These are phyloP conservation scores for Acanthosepion lycidas DNA, from an alignment of 2,888 invertebrate genomes.

Conservation along the genomic window DNA sequence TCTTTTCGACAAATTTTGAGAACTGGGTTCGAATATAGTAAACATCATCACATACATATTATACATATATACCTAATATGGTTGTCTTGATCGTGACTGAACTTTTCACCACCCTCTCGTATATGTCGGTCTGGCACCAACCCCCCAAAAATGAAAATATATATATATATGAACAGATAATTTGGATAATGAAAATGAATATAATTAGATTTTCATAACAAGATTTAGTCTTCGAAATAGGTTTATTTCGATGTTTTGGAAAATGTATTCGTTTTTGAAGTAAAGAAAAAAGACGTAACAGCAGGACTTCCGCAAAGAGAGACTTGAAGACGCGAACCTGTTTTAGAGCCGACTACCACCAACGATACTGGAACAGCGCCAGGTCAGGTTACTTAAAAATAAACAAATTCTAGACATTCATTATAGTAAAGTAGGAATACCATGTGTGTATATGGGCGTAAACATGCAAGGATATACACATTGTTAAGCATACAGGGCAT, in stretches of 20 bases:
- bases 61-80: too few species aligned
- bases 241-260: too few species aligned
- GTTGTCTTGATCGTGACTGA: too few species aligned
- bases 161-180: too few species aligned
- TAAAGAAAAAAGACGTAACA: neutral
- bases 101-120: too few species aligned
- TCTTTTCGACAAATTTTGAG: too few species aligned
- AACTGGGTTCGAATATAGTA: too few species aligned
- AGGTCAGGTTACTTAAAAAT: neutral
- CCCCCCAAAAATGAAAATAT: too few species aligned
- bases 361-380: neutral
- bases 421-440: neutral
- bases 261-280: too few species aligned
- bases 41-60: too few species aligned
- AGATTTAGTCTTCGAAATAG: neutral
- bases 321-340: neutral
- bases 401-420: neutral
- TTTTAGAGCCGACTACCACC: neutral
- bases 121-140: too few species aligned
- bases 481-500: too few species aligned
- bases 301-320: neutral
- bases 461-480: neutral
- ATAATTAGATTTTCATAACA: neutral
- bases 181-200: neutral
- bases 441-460: neutral